These are phyloP conservation scores for Nezara viridula DNA, from an alignment of 2,888 invertebrate genomes.

Conservation along the genomic window DNA sequence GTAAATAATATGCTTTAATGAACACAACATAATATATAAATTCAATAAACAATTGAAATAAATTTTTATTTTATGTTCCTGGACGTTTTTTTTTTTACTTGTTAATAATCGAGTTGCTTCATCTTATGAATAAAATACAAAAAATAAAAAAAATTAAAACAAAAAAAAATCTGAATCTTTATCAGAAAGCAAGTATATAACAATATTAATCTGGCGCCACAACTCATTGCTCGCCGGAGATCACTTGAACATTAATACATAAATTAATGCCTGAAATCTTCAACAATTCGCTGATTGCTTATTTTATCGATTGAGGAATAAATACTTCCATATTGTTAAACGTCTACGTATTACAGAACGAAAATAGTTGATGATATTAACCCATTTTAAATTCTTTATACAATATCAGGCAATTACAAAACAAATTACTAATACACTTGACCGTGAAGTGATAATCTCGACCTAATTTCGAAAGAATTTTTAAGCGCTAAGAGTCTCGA, in stretches of 20 bases:
- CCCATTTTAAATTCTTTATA: neutral
- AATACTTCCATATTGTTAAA: neutral
- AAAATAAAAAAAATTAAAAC: too few relatives aligned
- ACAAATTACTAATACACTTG: slow-evolving; percentile 14
- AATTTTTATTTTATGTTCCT: neutral
- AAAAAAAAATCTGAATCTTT: neutral
- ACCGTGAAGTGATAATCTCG: neutral
- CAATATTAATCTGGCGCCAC: neutral
- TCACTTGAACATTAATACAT: neutral
- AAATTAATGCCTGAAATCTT: neutral
- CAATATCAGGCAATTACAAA: neutral
- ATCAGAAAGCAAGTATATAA: neutral
- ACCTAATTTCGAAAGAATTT: neutral
- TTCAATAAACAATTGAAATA: too few relatives aligned
- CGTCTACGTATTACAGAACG: neutral
- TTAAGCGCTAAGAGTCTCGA: too few relatives aligned
- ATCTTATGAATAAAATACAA: too few relatives aligned
- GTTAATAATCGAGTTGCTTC: neutral
- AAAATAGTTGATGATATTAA: neutral
- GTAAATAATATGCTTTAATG: too few relatives aligned
- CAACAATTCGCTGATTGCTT: too few relatives aligned
- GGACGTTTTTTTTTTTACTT: neutral
- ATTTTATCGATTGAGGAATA: neutral
- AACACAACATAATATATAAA: too few relatives aligned
- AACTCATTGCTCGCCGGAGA: neutral